Base-by-base conservation (phyloP, 2,888 invertebrate genomes). In the Phaedon cochleariae region DNA sequence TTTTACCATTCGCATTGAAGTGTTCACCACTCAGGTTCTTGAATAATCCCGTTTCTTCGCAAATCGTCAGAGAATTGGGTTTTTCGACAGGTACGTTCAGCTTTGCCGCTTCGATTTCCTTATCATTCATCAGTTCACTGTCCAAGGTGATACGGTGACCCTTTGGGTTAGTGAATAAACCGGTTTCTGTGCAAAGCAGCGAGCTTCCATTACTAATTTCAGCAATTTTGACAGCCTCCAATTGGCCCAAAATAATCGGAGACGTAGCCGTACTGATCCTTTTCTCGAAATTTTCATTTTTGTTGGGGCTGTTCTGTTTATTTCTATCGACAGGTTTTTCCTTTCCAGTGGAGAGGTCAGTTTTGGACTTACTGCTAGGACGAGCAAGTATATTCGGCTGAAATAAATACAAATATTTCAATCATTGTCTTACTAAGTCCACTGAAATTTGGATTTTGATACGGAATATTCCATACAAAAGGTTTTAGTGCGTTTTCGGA, bases 141-240 rank as follows among this genome's bases (percentile, higher is more conserved):
- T 59, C 52, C 10, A 55, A n/a, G 21, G 55, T 52, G n/a, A 60
- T 57, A 45, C 60, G 63, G 46, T 63, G 22, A 7, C 57, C 55
- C 10, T 54, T 18, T 20, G 55, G 55, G 18, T 67, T 60, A n/a
- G 51, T 63, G 12, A 63, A 60, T 31, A 63, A 34, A 6, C 66
- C 63, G 6, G 66, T 67, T 57, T 59, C 55, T 20, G 53, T 51
- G 21, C 66, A 67, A 15, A 21, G 10, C n/a, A 20, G 18, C 2
- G 37, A 10, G 4, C 10, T 1, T 15, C 26, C 10, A 34, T 41
- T 51, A 9, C 17, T 7, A 20, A 10, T 26, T 58, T 58, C 58
- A 5, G 49, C 1, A 21, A 51, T 18, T 49, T 6, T 51, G 26
- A 7, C 26, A 26, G 26, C 3, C 7, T 26, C 26, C 7, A 26